Evolutionary conservation across 2,888 invertebrate genomes (phyloP).

Genomic region (Xiphydria camelus): DNA sequence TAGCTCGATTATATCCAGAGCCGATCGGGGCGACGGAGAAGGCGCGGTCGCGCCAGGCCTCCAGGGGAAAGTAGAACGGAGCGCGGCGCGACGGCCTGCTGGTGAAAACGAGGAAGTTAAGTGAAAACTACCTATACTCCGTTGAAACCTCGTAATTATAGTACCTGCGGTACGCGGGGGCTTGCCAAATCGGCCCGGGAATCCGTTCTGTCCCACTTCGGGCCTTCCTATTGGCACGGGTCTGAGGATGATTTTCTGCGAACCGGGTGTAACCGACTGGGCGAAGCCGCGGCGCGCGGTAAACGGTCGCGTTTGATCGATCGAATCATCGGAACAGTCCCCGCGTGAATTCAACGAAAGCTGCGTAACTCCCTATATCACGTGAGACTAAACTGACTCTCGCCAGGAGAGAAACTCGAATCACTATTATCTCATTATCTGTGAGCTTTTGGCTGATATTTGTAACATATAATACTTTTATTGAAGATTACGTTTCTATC

Average conservation of each 20-base stretch:
- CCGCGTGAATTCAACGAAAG: too few relatives aligned
- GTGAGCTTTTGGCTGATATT: too few relatives aligned
- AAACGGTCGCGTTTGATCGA: too few relatives aligned
- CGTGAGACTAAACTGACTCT: too few relatives aligned
- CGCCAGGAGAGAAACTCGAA: too few relatives aligned
- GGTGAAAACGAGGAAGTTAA: conserved; percentile 56
- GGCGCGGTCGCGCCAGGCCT: background rate
- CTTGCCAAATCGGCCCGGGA: conserved; percentile 33
- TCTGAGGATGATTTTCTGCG: background rate
- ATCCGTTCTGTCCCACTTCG: conserved; percentile 6
- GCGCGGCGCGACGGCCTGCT: conserved; percentile 23
- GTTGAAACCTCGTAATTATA: conserved; percentile 39
- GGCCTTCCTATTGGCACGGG: conserved; percentile 2
- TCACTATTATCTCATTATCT: too few relatives aligned
- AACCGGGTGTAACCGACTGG: conserved; percentile 1
- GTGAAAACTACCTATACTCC: conserved; percentile 48
- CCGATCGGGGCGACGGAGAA: background rate
- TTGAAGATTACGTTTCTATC: too few relatives aligned
- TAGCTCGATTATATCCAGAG: background rate
- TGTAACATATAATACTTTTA: too few relatives aligned
- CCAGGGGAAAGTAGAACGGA: conserved; percentile 54
- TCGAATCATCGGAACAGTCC: too few relatives aligned
- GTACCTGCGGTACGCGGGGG: conserved; percentile 17
- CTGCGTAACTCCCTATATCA: too few relatives aligned
- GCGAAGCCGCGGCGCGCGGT: too few relatives aligned